These are phyloP conservation scores for Acanthis flammea DNA, from an alignment of 2,797 vertebrate genomes.

Conservation along the genomic window DNA sequence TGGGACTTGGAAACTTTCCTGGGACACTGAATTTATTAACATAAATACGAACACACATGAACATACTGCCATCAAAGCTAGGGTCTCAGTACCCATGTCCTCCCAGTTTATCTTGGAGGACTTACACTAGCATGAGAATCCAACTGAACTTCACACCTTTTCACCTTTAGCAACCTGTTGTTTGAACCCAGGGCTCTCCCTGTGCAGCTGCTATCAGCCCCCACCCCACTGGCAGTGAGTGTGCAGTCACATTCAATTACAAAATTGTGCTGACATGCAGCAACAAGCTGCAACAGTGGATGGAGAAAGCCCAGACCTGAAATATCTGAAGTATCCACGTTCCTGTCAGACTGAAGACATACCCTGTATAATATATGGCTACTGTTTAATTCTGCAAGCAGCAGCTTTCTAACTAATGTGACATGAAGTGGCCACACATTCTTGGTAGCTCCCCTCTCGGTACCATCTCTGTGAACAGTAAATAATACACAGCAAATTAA, in stretches of 20 bases:
- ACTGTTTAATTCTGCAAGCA: neutral
- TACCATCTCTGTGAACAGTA: neutral
- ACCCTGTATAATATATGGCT: fast-evolving
- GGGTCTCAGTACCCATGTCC: neutral
- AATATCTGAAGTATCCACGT: neutral
- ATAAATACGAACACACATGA: neutral
- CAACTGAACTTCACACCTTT: neutral
- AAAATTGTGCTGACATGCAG: neutral
- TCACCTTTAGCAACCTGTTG: neutral
- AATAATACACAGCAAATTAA: neutral
- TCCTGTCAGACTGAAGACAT: neutral
- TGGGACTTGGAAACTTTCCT: neutral
- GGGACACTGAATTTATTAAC: neutral
- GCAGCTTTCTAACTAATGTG: neutral
- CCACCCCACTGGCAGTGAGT: fast-evolving
- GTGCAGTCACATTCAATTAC: fast-evolving
- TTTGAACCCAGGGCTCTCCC: neutral
- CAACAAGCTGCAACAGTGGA: neutral
- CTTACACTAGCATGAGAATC: neutral
- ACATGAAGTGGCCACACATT: fast-evolving
- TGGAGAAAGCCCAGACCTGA: neutral
- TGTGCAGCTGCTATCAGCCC: neutral
- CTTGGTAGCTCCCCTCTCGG: too few relatives aligned
- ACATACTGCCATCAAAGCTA: neutral
- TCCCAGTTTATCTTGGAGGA: neutral